phyloP scores from a whole-genome alignment of 2,888 invertebrate genomes.

The Escarpia spicata region DNA sequence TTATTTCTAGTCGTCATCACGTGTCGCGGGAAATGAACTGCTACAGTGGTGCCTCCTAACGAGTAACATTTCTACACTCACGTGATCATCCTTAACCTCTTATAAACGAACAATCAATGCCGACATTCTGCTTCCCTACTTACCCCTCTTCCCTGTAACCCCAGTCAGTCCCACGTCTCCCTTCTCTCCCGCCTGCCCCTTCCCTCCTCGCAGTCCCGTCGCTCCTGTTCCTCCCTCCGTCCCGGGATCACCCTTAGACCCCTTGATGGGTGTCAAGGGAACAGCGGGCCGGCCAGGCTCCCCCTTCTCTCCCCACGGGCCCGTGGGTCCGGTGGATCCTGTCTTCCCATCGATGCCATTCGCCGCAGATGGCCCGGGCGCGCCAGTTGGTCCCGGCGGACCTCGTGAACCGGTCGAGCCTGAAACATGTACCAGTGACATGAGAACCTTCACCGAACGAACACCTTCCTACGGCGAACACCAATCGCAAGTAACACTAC shows the following conservation, averaged over 20 bases:
- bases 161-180: neutral
- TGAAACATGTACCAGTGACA: neutral
- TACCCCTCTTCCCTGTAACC: neutral
- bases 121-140: neutral
- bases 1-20: too few relatives aligned
- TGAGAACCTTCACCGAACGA: too few relatives aligned
- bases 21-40: too few relatives aligned
- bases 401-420: neutral
- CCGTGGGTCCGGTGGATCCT: neutral
- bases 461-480: too few relatives aligned
- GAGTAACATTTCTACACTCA: too few relatives aligned
- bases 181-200: neutral
- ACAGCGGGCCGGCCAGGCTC: neutral
- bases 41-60: too few relatives aligned
- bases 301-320: neutral
- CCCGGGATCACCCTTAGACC: neutral
- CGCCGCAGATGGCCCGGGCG: neutral
- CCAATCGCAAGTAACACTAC: too few relatives aligned
- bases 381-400: neutral
- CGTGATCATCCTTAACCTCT: too few relatives aligned
- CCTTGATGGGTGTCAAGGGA: neutral
- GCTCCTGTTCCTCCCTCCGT: neutral
- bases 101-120: too few relatives aligned
- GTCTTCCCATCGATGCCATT: neutral
- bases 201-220: slow-evolving; percentile 1